Percentiles rank a stretch among this genome's conserved stretches.
Conservation (phyloP, 2,113 vertebrate genomes). For the Sylvia atricapilla region DNA sequence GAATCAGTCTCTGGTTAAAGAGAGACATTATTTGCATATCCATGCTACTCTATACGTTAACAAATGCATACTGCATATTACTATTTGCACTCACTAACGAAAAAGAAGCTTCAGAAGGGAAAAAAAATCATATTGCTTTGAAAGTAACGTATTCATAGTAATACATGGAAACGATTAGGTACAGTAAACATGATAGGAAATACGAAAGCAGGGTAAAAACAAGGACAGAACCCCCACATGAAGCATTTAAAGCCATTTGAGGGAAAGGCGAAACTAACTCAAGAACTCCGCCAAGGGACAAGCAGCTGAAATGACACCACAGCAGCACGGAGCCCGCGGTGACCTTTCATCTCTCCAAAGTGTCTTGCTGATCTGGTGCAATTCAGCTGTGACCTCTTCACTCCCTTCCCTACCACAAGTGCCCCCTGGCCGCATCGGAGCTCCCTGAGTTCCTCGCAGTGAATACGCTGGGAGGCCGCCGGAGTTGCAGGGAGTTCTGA, state of each 20-base stretch:
- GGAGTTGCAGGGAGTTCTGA: background rate
- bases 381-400: background rate
- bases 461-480: background rate
- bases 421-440: background rate
- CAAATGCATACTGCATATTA: background rate
- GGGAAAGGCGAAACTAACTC: constrained; percentile 73
- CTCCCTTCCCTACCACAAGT: background rate
- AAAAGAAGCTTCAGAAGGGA: background rate
- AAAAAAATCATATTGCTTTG: background rate
- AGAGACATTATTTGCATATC: background rate
- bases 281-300: constrained; percentile 83
- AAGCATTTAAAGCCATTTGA: constrained; percentile 42
- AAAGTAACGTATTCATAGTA: constrained; percentile 41
- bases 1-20: background rate
- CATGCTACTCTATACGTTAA: background rate
- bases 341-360: constrained; percentile 65
- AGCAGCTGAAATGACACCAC: constrained; percentile 68
- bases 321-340: constrained; percentile 2
- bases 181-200: constrained; percentile 60
- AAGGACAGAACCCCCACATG: background rate
- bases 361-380: background rate
- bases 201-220: constrained; percentile 27
- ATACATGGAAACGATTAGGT: constrained; percentile 70
- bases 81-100: background rate
- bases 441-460: background rate